Conservation (phyloP, 2,113 vertebrate species). For the Planiliza haematocheilus region DNA sequence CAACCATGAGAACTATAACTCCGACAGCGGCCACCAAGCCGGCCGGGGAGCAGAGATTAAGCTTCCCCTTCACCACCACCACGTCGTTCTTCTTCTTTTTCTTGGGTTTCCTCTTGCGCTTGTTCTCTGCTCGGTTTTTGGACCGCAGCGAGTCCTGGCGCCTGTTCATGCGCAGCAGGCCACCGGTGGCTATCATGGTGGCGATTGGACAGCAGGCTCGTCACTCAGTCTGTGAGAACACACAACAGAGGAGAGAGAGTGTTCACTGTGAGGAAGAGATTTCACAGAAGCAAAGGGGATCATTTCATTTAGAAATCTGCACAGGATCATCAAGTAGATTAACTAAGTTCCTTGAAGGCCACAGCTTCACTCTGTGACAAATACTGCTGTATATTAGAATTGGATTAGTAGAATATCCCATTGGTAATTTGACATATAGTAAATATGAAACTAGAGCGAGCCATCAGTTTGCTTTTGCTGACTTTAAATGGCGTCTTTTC, state of each 20-base stretch:
- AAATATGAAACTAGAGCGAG: too few relatives aligned
- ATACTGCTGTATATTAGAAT: too few relatives aligned
- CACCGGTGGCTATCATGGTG: slow-evolving; percentile 98
- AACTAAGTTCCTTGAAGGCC: too few relatives aligned
- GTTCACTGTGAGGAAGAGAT: too few relatives aligned
- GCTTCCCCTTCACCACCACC: slow-evolving; percentile 97
- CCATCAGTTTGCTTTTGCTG: too few relatives aligned
- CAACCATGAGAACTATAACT: slow-evolving; percentile 90
- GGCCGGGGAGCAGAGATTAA: slow-evolving; percentile 94
- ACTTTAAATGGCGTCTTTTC: too few relatives aligned
- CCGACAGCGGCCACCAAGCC: slow-evolving; percentile 92
- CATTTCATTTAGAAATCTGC: slow-evolving; percentile 36
- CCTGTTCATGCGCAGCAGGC: slow-evolving; percentile 96
- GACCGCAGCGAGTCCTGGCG: slow-evolving; percentile 94
- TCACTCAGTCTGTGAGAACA: slow-evolving; percentile 80
- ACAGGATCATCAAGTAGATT: too few relatives aligned
- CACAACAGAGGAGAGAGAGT: not conserved
- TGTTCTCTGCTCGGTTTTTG: slow-evolving; percentile 89
- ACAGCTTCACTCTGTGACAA: too few relatives aligned
- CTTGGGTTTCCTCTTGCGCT: slow-evolving; percentile 91
- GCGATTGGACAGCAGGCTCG: slow-evolving; percentile 63
- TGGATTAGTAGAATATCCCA: too few relatives aligned
- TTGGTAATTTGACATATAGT: too few relatives aligned
- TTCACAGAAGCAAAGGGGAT: slow-evolving; percentile 2
- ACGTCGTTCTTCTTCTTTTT: slow-evolving; percentile 96